These are phyloP conservation scores for Meles meles DNA, from an alignment of 2,113 vertebrate genomes.

Conservation along the genomic window DNA sequence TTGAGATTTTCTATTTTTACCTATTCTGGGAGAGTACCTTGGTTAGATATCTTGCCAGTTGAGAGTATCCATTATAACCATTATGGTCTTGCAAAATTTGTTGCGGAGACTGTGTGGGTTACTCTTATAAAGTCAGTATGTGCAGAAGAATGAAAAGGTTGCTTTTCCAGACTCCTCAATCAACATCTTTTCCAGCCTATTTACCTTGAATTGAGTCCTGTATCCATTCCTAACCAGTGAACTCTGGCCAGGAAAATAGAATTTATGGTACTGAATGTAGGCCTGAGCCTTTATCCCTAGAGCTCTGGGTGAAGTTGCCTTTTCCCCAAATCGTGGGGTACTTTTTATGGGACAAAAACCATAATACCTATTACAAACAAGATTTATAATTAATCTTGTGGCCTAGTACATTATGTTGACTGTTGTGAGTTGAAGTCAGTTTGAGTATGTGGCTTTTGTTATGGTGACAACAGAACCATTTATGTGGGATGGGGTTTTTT, in stretches of 20 bases:
- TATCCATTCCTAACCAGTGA: neutral
- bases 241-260: neutral
- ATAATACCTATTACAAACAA: neutral
- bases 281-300: neutral
- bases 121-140: neutral
- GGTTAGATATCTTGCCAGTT: neutral
- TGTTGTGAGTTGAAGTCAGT: neutral
- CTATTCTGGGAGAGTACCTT: neutral
- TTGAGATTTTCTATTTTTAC: neutral
- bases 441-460: neutral
- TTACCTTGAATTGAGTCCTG: neutral
- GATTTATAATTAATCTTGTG: neutral
- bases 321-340: neutral
- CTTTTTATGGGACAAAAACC: neutral
- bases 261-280: neutral
- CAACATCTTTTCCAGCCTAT: neutral
- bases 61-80: neutral
- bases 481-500: neutral
- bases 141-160: conserved; percentile 16
- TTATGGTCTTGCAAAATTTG: neutral
- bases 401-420: neutral
- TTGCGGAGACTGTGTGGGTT: neutral
- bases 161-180: neutral
- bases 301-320: neutral
- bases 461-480: neutral